Conservation (phyloP, 37 sponge, comb jelly and placozoan genomes). For the Halisarca cf. caerulea region DNA sequence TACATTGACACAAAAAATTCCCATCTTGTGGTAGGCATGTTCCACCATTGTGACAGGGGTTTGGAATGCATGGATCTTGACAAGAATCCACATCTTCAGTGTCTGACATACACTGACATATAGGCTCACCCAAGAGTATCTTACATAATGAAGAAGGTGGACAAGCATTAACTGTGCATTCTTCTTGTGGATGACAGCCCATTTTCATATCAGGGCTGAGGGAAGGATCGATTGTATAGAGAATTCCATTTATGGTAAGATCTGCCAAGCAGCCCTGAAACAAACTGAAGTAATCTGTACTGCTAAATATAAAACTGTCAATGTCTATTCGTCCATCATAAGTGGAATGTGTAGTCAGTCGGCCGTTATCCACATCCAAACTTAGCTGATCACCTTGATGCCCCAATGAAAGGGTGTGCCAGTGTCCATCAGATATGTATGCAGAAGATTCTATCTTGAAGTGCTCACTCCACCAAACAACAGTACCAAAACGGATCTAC, state of each 20-base stretch:
- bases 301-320: not conserved
- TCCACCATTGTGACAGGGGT: slow-evolving; percentile 4
- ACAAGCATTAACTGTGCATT: not conserved
- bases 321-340: not conserved
- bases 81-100: not conserved
- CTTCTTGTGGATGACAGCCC: not conserved
- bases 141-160: too few relatives aligned
- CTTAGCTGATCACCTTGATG: not conserved
- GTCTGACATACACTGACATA: too few relatives aligned
- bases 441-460: not conserved
- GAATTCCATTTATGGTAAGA: not conserved
- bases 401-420: not conserved
- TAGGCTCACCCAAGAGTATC: too few relatives aligned
- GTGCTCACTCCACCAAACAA: not conserved
- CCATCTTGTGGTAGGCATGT: not conserved
- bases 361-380: not conserved
- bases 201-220: not conserved
- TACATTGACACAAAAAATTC: not conserved
- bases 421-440: not conserved
- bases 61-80: not conserved
- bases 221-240: not conserved
- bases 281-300: not conserved
- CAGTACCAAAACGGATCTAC: not conserved
- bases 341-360: not conserved
- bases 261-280: not conserved